phyloP scores from a whole-genome alignment of 2,113 vertebrate genomes.

The Aix galericulata region DNA sequence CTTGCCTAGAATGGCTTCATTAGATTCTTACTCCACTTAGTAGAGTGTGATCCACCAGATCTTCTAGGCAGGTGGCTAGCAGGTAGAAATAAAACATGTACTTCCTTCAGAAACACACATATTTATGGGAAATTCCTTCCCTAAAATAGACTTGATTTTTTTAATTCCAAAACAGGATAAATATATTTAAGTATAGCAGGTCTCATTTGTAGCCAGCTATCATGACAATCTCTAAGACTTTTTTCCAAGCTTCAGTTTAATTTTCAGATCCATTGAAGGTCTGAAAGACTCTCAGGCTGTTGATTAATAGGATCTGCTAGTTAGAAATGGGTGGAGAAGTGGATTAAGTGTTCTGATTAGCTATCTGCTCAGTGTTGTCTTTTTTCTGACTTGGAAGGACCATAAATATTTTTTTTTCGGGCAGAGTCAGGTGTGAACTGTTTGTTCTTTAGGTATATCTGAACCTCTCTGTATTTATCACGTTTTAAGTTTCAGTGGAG shows the following conservation, averaged over 20 bases:
- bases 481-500: not conserved
- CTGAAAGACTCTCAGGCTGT: not conserved
- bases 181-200: not conserved
- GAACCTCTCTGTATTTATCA: not conserved
- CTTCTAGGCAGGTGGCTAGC: slow-evolving; percentile 1
- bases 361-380: not conserved
- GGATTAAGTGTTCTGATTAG: not conserved
- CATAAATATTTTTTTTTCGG: not conserved
- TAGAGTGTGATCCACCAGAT: not conserved
- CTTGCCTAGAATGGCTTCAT: not conserved
- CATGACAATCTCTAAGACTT: not conserved
- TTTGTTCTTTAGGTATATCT: not conserved
- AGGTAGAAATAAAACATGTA: slow-evolving; percentile 19
- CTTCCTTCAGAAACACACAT: not conserved
- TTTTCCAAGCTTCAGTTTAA: not conserved
- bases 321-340: not conserved
- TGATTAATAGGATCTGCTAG: not conserved
- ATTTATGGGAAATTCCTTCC: not conserved
- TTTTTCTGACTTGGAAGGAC: not conserved
- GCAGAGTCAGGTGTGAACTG: not conserved
- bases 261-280: not conserved
- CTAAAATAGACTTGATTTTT: not conserved
- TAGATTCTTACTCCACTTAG: not conserved
- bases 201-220: not conserved
- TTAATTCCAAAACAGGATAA: not conserved